phyloP scores from a whole-genome alignment of 2,113 vertebrate species.

The Propithecus coquereli region DNA sequence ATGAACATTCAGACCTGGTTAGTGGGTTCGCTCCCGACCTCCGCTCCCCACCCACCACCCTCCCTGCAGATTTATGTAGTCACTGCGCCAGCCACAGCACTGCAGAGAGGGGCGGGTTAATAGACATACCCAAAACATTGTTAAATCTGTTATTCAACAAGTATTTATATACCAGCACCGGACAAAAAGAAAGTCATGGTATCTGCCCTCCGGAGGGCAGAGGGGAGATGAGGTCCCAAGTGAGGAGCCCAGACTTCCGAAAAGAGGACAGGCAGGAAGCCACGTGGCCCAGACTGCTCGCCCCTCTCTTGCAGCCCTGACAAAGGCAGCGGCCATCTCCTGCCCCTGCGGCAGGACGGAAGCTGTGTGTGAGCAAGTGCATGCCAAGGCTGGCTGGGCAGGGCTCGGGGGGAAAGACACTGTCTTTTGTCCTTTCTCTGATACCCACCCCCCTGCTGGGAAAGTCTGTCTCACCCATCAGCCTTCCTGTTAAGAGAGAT shows the following conservation, averaged over 20 bases:
- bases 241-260: background rate
- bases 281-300: background rate
- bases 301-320: background rate
- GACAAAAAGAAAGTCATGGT: background rate
- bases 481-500: background rate
- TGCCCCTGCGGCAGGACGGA: background rate
- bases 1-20: background rate
- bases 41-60: too few species aligned
- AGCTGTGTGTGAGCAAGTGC: background rate
- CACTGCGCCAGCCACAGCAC: background rate
- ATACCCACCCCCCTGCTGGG: too few species aligned
- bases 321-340: background rate
- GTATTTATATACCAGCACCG: background rate
- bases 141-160: background rate
- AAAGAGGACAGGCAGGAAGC: background rate
- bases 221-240: background rate
- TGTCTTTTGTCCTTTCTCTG: background rate
- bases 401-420: fast-evolving
- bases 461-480: background rate
- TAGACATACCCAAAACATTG: background rate
- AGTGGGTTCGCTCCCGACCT: background rate
- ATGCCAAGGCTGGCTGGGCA: background rate
- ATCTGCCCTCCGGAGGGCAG: too few species aligned
- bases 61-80: background rate
- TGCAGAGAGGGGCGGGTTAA: background rate